phyloP scores from a whole-genome alignment of 92 coral and sea anemone genomes.

The Epizoanthus rinbou region DNA sequence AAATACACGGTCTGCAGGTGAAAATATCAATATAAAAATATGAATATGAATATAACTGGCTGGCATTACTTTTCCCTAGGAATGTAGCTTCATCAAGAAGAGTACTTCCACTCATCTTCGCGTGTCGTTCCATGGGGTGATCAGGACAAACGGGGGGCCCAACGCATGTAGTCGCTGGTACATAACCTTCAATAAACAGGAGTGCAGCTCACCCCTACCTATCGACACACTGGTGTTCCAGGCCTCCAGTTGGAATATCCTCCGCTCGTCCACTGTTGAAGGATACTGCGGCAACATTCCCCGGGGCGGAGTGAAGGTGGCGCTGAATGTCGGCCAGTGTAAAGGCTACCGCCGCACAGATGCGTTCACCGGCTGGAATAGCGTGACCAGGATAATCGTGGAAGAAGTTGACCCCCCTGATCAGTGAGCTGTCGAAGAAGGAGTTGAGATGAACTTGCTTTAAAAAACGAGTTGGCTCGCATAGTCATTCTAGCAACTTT shows the following conservation, averaged over 20 bases:
- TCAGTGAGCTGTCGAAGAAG: too few relatives aligned
- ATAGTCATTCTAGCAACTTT: too few relatives aligned
- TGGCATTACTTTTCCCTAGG: neutral
- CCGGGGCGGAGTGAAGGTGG: conserved; percentile 25
- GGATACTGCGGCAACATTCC: conserved; percentile 39
- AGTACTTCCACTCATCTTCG: conserved; percentile 13
- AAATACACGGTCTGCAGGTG: too few relatives aligned
- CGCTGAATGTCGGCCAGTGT: conserved; percentile 43
- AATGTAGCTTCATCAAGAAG: conserved; percentile 23
- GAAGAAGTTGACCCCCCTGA: conserved; percentile 36
- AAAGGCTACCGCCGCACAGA: conserved; percentile 15
- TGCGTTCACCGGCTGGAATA: conserved; percentile 46
- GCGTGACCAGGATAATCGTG: conserved; percentile 32
- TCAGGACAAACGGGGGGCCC: conserved; percentile 22
- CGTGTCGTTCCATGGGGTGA: conserved; percentile 15
- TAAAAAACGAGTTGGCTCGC: too few relatives aligned
- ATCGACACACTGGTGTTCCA: conserved; percentile 34
- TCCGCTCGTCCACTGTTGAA: conserved; percentile 27
- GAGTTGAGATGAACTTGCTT: too few relatives aligned
- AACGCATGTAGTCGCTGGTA: conserved; percentile 40
- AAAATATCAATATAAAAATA: too few relatives aligned
- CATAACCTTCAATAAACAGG: conserved; percentile 36
- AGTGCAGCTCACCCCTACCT: conserved; percentile 30
- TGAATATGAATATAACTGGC: too few relatives aligned
- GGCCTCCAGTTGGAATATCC: conserved; percentile 20